Percentiles rank a stretch among this genome's conserved stretches.
phyloP scores from a whole-genome alignment of 2,888 invertebrate species.

The Adineta ricciae region DNA sequence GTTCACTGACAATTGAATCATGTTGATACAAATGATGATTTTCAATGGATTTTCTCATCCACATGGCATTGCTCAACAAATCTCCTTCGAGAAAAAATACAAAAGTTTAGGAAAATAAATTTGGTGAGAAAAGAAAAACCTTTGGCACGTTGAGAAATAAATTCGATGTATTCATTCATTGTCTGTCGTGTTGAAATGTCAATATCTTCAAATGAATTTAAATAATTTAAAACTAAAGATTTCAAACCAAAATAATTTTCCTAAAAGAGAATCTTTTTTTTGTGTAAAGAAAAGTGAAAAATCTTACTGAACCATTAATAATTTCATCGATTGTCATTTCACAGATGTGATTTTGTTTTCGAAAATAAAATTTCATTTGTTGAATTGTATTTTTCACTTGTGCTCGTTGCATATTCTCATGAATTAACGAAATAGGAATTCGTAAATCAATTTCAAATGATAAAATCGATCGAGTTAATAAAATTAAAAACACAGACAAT shows the following conservation, averaged over 20 bases:
- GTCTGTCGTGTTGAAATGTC: constrained; percentile 96
- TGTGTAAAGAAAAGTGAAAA: too few relatives aligned
- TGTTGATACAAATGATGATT: constrained; percentile 79
- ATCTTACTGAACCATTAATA: constrained; percentile 42
- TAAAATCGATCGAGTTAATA: constrained; percentile 87
- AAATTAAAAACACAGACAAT: constrained; percentile 87
- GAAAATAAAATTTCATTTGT: constrained; percentile 79
- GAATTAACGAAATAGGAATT: constrained; percentile 89
- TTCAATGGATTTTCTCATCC: constrained; percentile 80
- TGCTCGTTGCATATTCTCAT: constrained; percentile 81
- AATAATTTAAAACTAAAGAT: constrained; percentile 81
- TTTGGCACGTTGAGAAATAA: constrained; percentile 61
- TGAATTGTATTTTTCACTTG: constrained; percentile 78
- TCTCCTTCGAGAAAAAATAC: too few relatives aligned
- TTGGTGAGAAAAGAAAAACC: constrained; percentile 42
- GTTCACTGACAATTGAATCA: constrained; percentile 77
- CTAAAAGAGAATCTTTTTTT: too few relatives aligned
- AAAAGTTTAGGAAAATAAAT: too few relatives aligned
- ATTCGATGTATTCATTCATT: constrained; percentile 83
- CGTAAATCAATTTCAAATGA: constrained; percentile 88
- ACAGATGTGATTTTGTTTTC: constrained; percentile 12
- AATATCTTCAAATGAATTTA: constrained; percentile 78
- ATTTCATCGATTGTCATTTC: constrained; percentile 36
- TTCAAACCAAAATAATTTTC: constrained; percentile 82
- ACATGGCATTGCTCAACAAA: constrained; percentile 78